Evolutionary conservation across 2,113 vertebrate species (phyloP), one percentile per base, ranked within the genome.

Genomic region (Protomyctophum bolini): DNA sequence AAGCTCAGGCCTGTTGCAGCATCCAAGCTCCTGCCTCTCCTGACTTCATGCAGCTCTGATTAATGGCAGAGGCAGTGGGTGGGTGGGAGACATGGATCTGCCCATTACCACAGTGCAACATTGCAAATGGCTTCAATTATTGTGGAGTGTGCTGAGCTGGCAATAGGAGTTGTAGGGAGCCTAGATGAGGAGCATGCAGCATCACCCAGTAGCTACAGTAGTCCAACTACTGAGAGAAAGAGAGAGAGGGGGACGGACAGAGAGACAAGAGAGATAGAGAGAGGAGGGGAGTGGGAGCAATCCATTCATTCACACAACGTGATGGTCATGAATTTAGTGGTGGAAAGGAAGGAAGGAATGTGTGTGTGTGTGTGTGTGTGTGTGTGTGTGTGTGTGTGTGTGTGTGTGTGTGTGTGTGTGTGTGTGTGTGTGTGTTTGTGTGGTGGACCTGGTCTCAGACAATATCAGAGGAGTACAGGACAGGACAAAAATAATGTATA

Each of bases 111-210:
- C 90, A 92, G 88, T 84, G 87, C 91, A 91, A 90, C 89, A 91
- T 91, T 91, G 93, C 92, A 93, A 94, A 94, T 94, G 90, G 91
- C 88, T 94, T 93, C 93, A 93, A 94, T 94, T 94, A 94, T 91
- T 85, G 84, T 78, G 70, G 85, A 91, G 90, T 88, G 85, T 94
- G 93, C 93, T 94, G 93, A 94, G 92, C 88, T 90, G 86, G 92
- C 91, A 93, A 84, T 90, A 84, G 78, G 76, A 82, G 79, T 75
- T 83, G 81, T 72, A 66, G 67, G 79, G 88, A 79, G 83, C 75
- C 83, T 86, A 78, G 83, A 48, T 87, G 87, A 87, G 89, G 81
- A 87, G 85, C 86, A 73, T 71, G 75, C 81, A 77, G 48, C 76
- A 81, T 41, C 33, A 41, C 75, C 72, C 88, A 71, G 80, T 65